Conservation (phyloP, 2,888 invertebrate genomes). For the Apamea sordens region DNA sequence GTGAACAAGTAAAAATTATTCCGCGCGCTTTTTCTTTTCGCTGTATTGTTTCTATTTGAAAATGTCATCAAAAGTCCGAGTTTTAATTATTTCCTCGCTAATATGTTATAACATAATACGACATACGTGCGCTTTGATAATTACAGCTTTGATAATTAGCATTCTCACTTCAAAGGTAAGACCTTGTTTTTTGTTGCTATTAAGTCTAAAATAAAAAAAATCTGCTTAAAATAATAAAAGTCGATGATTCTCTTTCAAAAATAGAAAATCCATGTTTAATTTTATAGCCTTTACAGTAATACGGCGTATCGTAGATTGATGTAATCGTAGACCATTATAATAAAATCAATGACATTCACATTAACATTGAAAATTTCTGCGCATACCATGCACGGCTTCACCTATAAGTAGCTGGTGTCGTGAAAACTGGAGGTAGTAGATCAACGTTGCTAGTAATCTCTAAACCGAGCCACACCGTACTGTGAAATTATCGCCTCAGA, state of each 20-base stretch:
- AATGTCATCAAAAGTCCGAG: too few species aligned
- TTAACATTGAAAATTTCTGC: not conserved
- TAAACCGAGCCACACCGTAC: too few species aligned
- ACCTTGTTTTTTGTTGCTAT: not conserved
- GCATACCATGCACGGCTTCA: not conserved
- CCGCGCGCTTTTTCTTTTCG: too few species aligned
- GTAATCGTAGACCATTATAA: not conserved
- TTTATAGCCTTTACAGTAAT: not conserved
- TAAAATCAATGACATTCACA: not conserved
- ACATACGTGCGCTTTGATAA: too few species aligned
- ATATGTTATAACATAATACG: too few species aligned
- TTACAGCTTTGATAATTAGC: too few species aligned
- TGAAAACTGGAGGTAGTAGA: not conserved
- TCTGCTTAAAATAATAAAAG: conserved; percentile 1
- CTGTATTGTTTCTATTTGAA: too few species aligned
- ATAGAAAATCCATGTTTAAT: not conserved
- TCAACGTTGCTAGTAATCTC: not conserved
- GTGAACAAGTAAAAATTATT: too few species aligned
- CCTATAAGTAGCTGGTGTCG: not conserved
- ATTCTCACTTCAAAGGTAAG: not conserved
- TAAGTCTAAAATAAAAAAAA: too few species aligned
- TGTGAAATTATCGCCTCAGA: not conserved
- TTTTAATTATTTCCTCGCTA: too few species aligned
- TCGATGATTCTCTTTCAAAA: not conserved
- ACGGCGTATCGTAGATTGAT: too few species aligned